Evolutionary conservation across 2,888 invertebrate genomes (phyloP), one percentile per base, ranked within the genome.

Genomic region (Cheilosia grossa): DNA sequence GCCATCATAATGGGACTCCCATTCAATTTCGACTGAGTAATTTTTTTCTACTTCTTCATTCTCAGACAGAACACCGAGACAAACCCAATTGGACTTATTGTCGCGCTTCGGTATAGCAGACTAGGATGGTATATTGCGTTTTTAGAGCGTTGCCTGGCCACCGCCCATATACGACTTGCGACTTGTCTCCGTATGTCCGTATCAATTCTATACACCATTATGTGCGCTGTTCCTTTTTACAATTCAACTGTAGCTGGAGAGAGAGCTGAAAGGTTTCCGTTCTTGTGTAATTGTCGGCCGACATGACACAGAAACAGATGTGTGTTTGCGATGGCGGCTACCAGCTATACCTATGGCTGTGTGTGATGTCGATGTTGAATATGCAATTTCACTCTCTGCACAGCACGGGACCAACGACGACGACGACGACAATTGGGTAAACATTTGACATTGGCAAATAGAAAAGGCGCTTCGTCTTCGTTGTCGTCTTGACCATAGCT

Each of bases 371-470:
- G 4, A 37, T 73, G 82, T 79, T 58, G 63, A 74, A 79, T 83
- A 69, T 79, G 79, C 82, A 83, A 83, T 79, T 83, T 67, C 51
- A 73, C 63, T 79, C 51, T 59, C 42, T 59, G 42, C 51, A 59
- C 13, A 15, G 30, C 51, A 53, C 44, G 56, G 63, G 67, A 79
- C 56, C 56, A 67, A 79, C 67, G 67, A 30, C 27, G 6, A 27
- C 27, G 27, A 30, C 30, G 30, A 30, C 30, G 30, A 73, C 73
- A 83, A 83, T 83, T 83, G 73, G 73, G 69, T 83, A 83, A 83
- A 83, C 79, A 83, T 83, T 83, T 79, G 79, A 79, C 79, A 64
- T 58, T 63, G 73, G 64, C 82, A 83, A 83, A 83, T 83, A 83
- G 47, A 56, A 49, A 73, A 53, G 44, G 33, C 51, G 61, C 61